Base-by-base conservation (phyloP, 2,888 invertebrate species). In the Drosophila mayaguana region DNA sequence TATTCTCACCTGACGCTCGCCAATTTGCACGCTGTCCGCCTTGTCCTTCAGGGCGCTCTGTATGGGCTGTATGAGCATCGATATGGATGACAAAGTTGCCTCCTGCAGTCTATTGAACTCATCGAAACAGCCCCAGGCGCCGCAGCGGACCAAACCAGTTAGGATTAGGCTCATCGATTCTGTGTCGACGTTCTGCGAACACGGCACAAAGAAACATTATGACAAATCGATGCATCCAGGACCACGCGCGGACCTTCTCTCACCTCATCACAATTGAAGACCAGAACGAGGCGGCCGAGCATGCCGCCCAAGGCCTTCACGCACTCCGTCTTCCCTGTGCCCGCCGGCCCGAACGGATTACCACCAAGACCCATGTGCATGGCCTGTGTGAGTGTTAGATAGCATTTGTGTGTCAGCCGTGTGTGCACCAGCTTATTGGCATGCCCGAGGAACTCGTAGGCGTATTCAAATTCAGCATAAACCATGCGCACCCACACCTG, bases 101-200 rank as follows among this genome's bases (percentile, higher is more conserved):
- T 98, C 97, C 85, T 98, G 97, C 38, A 99, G 94, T 1, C 99
- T 96, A 94, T 99, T 99, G 93, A 99, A 99, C 94, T 99, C 99
- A 93, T 99, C 99, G 93, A 99, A 99, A 92, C 99, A 99, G 16
- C 97, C 99, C 99, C 99, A 99, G 12, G 99, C 98, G 12, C 98
- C 98, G 89, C 97, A 96, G 90, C 97, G 96, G 0, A 98, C 97
- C 53, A 99, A 93, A 0, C 99, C 99, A 36, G 97, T 96, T 65
- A 99, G 95, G 83, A 99, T 97, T 36, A 99, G 94, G 8, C 97
- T 97, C 97, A 99, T 98, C 56, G 99, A 98, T 83, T 96, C 96
- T 0, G 97, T 96, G 93, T 99, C 99, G 93, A 99, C 97, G 54
- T 98, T 98, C 97, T 97, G 84, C 20, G 91, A 71, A 61, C 62